Evolutionary conservation across 1,140 invertebrate genomes (phyloP), one percentile per base, ranked within the genome.

Genomic region (Homarus americanus): DNA sequence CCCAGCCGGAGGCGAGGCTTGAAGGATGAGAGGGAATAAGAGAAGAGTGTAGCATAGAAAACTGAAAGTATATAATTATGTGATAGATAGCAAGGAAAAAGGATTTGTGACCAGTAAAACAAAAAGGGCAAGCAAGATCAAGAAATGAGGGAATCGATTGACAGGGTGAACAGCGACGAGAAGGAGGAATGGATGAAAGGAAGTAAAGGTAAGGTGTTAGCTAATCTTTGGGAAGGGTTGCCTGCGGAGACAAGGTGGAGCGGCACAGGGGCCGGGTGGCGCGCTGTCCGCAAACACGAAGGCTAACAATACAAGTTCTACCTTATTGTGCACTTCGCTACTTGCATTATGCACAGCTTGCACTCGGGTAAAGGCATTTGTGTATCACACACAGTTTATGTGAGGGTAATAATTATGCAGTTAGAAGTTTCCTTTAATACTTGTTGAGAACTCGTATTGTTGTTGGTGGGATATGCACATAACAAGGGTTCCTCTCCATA

Each of bases 351-450:
- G 90, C 90, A 86, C 90, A 36, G 76, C 85, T 86, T 91, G 75
- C 90, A 86, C 83, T 85, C 53, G 49, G 58, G 72, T 85, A 86
- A 91, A 91, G 90, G 90, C 90, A 91, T 80, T 91, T 76, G 90
- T 86, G 90, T 85, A 86, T 91, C 90, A 86, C 90, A 91, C 90
- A 83, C 82, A 83, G 75, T 83, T 91, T 53, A 75, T 91, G 90
- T 72, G 79, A 75, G 53, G 82, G 49, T 83, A 75, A 80, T 75
- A 76, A 91, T 91, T 91, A 91, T 91, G 90, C 85, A 86, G 69
- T 86, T 91, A 69, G 72, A 86, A 86, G 75, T 86, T 91, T 82
- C 80, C 83, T 82, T 58, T 91, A 84, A 91, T 91, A 91, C 83
- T 91, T 86, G 82, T 86, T 86, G 75, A 86, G 90, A 91, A 86